These are phyloP conservation scores for Hirtodrosophila confusa DNA, from an alignment of 2,888 invertebrate species.

Conservation along the genomic window DNA sequence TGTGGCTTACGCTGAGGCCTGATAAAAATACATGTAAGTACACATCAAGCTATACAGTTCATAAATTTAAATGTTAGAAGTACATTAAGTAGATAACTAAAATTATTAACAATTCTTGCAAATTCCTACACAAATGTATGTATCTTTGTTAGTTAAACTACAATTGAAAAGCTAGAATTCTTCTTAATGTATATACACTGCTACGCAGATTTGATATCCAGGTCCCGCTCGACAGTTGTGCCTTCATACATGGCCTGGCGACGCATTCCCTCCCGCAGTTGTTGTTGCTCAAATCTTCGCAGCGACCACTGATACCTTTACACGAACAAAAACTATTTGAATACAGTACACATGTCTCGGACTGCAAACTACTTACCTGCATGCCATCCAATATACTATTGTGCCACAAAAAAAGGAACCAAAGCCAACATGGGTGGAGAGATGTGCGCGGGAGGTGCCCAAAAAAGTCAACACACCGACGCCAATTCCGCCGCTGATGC, in stretches of 20 bases:
- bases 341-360: too few species aligned
- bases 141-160: conserved; percentile 13
- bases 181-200: conserved; percentile 12
- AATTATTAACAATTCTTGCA: background rate
- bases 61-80: background rate
- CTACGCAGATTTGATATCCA: conserved; percentile 75
- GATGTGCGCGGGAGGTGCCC: conserved; percentile 88
- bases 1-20: conserved; percentile 20
- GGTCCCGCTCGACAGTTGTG: conserved; percentile 85
- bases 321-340: conserved; percentile 1
- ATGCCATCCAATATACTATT: conserved; percentile 88
- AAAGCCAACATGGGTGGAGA: conserved; percentile 88
- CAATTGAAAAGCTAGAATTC: conserved; percentile 12
- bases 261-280: conserved; percentile 87
- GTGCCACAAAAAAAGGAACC: conserved; percentile 88
- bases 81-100: background rate
- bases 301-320: conserved; percentile 88
- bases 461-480: conserved; percentile 89
- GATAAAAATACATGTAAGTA: conserved; percentile 7
- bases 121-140: background rate
- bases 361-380: conserved; percentile 83
- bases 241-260: conserved; percentile 88
- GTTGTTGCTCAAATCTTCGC: conserved; percentile 87
- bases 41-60: background rate
- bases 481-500: conserved; percentile 89